phyloP scores from a whole-genome alignment of 2,797 vertebrate species.

The Scolopax bukidnonensis region DNA sequence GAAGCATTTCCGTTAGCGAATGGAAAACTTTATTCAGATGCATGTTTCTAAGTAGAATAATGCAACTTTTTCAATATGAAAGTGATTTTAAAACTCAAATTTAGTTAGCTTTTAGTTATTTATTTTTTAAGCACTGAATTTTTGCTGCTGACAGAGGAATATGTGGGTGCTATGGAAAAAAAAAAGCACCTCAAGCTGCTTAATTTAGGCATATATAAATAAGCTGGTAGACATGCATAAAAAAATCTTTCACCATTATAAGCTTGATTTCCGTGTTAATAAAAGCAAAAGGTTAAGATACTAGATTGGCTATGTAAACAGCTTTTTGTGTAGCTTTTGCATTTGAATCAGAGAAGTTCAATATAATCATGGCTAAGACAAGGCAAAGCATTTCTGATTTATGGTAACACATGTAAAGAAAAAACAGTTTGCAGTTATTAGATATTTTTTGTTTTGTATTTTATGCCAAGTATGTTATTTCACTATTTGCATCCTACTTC shows the following conservation, averaged over 20 bases:
- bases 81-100: neutral
- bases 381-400: neutral
- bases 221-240: neutral
- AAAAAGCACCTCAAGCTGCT: neutral
- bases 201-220: neutral
- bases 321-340: neutral
- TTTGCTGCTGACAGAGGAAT: neutral
- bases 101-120: neutral
- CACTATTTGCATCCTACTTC: neutral
- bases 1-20: neutral
- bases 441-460: neutral
- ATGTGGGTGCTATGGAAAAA: neutral
- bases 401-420: neutral
- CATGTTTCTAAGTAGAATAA: neutral
- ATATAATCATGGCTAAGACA: neutral
- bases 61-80: neutral
- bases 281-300: neutral
- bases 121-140: neutral
- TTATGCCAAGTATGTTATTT: neutral
- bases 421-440: neutral
- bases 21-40: neutral
- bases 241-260: neutral
- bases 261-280: neutral
- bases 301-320: neutral
- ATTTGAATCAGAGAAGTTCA: neutral